Evolutionary conservation across 2,888 invertebrate genomes (phyloP).

Genomic region (Mythimna albipuncta): DNA sequence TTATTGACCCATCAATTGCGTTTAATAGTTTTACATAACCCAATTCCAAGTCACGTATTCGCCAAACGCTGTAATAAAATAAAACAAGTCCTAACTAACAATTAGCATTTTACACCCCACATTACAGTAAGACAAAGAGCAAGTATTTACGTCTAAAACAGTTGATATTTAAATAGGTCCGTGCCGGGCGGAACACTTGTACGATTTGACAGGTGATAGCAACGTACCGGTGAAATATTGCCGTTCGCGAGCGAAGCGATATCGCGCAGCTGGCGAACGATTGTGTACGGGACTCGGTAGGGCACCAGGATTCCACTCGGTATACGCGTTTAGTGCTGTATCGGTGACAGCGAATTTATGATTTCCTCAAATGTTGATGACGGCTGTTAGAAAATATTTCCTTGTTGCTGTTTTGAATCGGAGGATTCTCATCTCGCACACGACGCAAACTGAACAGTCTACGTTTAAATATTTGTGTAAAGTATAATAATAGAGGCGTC

Average conservation of each 20-base stretch:
- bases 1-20: conserved; percentile 36
- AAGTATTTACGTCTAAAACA: conserved; percentile 82
- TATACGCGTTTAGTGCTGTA: conserved; percentile 61
- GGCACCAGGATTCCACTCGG: conserved; percentile 60
- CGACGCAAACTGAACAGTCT: not conserved
- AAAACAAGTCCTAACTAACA: conserved; percentile 62
- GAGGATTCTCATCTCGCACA: conserved; percentile 37
- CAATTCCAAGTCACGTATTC: conserved; percentile 41
- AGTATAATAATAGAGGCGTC: no score
- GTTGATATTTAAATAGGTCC: conserved; percentile 88
- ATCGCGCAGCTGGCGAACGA: conserved; percentile 79
- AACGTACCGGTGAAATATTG: conserved; percentile 84
- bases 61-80: conserved; percentile 51
- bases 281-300: conserved; percentile 68
- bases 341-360: conserved; percentile 66
- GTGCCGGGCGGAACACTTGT: conserved; percentile 87
- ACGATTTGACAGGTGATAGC: conserved; percentile 89
- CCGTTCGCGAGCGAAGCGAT: conserved; percentile 74
- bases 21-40: conserved; percentile 56
- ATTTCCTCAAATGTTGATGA: conserved; percentile 58
- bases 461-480: not conserved
- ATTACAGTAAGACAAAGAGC: conserved; percentile 72
- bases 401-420: conserved; percentile 32
- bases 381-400: conserved; percentile 54
- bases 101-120: conserved; percentile 71